These are phyloP conservation scores for Cherax quadricarinatus DNA, from an alignment of 1,140 invertebrate genomes.

Conservation along the genomic window DNA sequence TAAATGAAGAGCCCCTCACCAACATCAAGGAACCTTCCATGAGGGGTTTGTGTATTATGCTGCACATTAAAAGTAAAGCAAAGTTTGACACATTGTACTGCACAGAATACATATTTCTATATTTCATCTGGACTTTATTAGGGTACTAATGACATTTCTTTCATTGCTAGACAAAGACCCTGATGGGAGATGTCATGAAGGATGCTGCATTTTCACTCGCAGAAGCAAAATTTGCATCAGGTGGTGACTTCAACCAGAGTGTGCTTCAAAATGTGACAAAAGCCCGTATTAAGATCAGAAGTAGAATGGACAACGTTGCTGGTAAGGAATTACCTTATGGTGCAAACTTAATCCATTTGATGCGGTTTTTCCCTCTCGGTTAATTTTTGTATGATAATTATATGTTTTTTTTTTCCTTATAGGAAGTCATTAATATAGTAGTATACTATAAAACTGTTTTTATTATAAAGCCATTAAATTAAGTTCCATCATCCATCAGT, in stretches of 20 bases:
- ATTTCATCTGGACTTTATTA: no score
- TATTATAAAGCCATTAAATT: no score
- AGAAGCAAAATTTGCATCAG: constrained; percentile 97
- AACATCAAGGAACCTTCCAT: no score
- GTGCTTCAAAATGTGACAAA: constrained; percentile 99
- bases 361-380: neutral
- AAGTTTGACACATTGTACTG: no score
- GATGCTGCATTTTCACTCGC: constrained; percentile 99
- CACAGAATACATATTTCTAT: no score
- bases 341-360: neutral
- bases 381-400: no score
- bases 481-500: no score
- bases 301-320: constrained; percentile 99
- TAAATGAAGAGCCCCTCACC: no score
- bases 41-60: no score
- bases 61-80: no score
- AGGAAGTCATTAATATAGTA: neutral
- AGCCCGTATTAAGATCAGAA: constrained; percentile 98
- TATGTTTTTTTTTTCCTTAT: no score
- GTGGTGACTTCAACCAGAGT: constrained; percentile 98
- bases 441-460: no score
- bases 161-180: constrained; percentile 91
- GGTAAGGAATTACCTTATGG: constrained; percentile 79
- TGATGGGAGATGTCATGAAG: constrained; percentile 99
- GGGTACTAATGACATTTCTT: neutral